These are phyloP conservation scores for Agrochola lychnidis DNA, from an alignment of 2,888 invertebrate species.

Conservation along the genomic window DNA sequence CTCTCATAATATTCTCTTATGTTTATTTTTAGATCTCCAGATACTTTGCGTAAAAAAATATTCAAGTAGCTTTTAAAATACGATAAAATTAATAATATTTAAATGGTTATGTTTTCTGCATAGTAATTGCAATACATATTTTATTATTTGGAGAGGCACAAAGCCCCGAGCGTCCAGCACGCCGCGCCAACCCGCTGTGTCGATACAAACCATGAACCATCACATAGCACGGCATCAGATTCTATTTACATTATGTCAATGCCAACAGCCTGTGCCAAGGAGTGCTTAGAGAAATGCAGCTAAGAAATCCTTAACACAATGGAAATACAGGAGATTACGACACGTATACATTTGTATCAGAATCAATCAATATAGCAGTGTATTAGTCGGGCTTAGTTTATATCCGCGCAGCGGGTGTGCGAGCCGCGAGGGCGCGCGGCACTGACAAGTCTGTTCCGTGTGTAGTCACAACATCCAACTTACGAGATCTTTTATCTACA, in stretches of 20 bases:
- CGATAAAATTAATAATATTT: constrained; percentile 61
- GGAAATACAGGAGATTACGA: constrained; percentile 3
- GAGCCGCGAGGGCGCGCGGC: constrained; percentile 9
- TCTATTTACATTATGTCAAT: constrained; percentile 44
- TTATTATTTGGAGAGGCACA: constrained; percentile 44
- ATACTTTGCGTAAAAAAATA: constrained; percentile 66
- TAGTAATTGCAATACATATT: constrained; percentile 48
- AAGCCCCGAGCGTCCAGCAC: constrained; percentile 22
- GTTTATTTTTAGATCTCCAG: constrained; percentile 76
- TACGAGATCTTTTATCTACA: constrained; percentile 77
- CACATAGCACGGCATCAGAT: constrained; percentile 20
- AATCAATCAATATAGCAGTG: constrained; percentile 23
- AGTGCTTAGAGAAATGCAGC: constrained; percentile 9
- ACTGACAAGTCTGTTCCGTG: constrained; percentile 33
- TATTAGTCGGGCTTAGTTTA: neutral
- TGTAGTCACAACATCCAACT: constrained; percentile 65
- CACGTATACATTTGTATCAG: constrained; percentile 27
- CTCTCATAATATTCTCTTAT: constrained; percentile 72
- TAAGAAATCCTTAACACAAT: constrained; percentile 3
- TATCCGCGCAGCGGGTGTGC: neutral
- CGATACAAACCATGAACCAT: constrained; percentile 27
- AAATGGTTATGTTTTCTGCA: constrained; percentile 51
- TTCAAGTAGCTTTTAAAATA: constrained; percentile 63
- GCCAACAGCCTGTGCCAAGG: neutral
- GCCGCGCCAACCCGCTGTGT: constrained; percentile 7